Conservation (phyloP, 2,113 vertebrate species). For the Callorhinus ursinus region DNA sequence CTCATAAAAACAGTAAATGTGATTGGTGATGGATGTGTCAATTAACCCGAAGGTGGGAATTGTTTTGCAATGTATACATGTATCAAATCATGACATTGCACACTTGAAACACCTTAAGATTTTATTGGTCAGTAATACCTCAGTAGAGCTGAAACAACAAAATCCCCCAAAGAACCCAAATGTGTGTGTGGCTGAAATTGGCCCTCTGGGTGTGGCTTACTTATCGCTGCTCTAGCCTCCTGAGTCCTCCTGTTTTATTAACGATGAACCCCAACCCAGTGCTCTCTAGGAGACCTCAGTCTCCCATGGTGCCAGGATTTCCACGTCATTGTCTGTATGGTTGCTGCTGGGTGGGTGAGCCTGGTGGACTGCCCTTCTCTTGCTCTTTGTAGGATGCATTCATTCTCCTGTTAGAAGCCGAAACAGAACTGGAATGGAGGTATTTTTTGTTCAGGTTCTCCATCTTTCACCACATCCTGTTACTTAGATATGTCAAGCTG, state of each 20-base stretch:
- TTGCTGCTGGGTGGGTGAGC: background rate
- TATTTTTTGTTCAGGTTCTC: background rate
- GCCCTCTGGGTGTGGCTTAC: background rate
- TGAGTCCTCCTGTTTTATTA: background rate
- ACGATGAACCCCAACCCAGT: background rate
- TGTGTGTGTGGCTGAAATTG: background rate
- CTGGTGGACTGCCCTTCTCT: background rate
- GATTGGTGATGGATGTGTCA: background rate
- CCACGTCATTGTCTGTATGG: background rate
- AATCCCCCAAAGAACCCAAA: background rate
- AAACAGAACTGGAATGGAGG: background rate
- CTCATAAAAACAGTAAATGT: background rate
- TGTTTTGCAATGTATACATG: background rate
- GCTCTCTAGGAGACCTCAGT: background rate
- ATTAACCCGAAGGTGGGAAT: background rate
- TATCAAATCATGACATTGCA: background rate
- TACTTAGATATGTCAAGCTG: background rate
- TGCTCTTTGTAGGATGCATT: background rate
- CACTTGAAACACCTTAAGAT: background rate
- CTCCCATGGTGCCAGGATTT: background rate
- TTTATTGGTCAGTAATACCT: background rate
- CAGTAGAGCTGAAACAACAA: background rate
- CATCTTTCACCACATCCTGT: background rate
- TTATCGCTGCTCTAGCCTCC: background rate
- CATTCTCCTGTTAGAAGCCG: background rate